Percentiles rank a stretch among this genome's conserved stretches.
These are phyloP conservation scores for Hemistola chrysoprasaria DNA, from an alignment of 2,888 invertebrate species.

Conservation along the genomic window DNA sequence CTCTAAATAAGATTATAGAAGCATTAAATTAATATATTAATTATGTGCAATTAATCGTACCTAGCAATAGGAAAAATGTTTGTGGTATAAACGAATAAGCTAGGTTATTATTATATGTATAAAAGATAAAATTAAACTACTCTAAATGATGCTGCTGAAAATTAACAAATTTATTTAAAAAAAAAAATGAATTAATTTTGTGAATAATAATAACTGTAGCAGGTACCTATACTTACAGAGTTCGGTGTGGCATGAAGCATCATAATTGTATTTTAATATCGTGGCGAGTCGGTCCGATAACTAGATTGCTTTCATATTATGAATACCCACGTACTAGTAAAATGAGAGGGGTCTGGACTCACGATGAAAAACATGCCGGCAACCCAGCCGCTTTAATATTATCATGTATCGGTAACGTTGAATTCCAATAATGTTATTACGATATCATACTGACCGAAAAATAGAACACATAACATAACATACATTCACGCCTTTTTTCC, in stretches of 20 bases:
- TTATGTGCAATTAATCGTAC: too few relatives aligned
- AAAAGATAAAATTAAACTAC: too few relatives aligned
- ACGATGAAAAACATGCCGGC: conserved; percentile 48
- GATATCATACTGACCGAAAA: conserved; percentile 26
- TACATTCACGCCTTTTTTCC: conserved; percentile 13
- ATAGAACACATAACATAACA: conserved; percentile 19
- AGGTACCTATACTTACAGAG: conserved; percentile 16
- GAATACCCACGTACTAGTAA: conserved; percentile 44
- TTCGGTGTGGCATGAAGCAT: conserved; percentile 28
- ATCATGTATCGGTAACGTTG: conserved; percentile 45
- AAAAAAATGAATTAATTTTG: not conserved
- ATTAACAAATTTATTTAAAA: too few relatives aligned
- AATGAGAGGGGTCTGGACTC: conserved; percentile 43
- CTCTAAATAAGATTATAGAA: conserved; percentile 12
- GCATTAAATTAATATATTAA: too few relatives aligned
- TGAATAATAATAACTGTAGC: conserved; percentile 20
- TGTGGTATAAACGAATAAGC: too few relatives aligned
- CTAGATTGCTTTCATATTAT: conserved; percentile 62
- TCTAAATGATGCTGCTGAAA: too few relatives aligned
- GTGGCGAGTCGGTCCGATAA: conserved; percentile 50
- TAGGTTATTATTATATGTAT: too few relatives aligned
- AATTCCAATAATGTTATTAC: conserved; percentile 40
- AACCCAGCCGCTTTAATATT: conserved; percentile 39
- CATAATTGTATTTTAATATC: conserved; percentile 63
- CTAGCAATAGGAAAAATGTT: too few relatives aligned